phyloP scores from a whole-genome alignment of 2,113 vertebrate species.

The Enhydra lutris region DNA sequence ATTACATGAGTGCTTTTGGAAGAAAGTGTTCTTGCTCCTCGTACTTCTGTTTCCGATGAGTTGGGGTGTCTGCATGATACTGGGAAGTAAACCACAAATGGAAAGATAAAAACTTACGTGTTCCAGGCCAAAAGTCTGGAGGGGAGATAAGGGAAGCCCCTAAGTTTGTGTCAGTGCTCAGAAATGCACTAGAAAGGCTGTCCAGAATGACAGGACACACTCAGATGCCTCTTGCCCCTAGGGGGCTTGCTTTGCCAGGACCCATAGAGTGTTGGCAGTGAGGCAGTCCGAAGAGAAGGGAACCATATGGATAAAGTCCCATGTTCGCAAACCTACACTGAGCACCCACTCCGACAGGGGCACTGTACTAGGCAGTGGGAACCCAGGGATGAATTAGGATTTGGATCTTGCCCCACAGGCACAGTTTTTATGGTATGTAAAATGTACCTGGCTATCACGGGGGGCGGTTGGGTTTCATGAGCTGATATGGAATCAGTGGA shows the following conservation, averaged over 20 bases:
- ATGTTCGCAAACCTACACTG: background rate
- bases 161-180: background rate
- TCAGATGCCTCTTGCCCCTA: background rate
- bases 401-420: background rate
- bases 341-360: background rate
- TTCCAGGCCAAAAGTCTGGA: background rate
- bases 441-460: background rate
- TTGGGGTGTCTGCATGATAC: background rate
- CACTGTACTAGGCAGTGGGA: background rate
- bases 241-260: background rate
- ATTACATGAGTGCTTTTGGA: background rate
- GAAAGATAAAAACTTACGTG: background rate
- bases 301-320: background rate
- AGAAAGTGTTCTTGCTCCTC: background rate
- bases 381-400: background rate
- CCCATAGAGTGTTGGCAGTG: background rate
- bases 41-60: background rate
- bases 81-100: background rate
- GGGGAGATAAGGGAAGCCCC: background rate
- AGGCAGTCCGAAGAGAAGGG: background rate
- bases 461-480: background rate
- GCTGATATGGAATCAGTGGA: background rate
- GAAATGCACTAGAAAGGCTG: background rate
- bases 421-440: background rate
- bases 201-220: background rate